Base-by-base conservation (phyloP, 2,113 vertebrate species). In the Podilymbus podiceps region DNA sequence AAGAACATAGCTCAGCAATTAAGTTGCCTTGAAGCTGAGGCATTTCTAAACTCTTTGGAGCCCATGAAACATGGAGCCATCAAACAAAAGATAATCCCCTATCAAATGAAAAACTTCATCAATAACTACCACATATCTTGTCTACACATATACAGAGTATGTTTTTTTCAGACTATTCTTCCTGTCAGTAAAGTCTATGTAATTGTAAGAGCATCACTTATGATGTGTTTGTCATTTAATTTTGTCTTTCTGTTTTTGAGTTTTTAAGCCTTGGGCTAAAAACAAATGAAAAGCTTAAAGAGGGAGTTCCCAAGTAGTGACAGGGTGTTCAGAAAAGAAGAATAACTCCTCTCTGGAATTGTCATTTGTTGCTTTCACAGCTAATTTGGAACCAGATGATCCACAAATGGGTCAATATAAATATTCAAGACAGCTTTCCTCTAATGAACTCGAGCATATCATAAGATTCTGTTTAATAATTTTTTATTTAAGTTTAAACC, bases 31-130 rank as follows among this genome's bases (percentile, higher is more conserved):
- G 55, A 89, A 63, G 38, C 30, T 93, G 60, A 93, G 52, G 25
- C 31, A 56, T 59, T 78, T 97, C 66, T 88, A 67, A 85, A 93
- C 64, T 87, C 46, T 96, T 59, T n/a, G 59, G 40, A 84, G 80
- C 33, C 80, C 79, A 49, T 75, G 84, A 77, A 97, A 95, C 13
- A 6, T 4, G 4, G 6, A 80, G 12, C 5, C 6, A 53, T 60
- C 47, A 79, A 82, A 86, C 63, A 72, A 88, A 93, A 92, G 35
- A 68, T 40, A 71, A 85, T 93, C 19, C 46, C 94, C 64, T 89
- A 60, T 46, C 28, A 93, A 76, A 83, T 88, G 35, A 75, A 91
- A 93, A 52, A 90, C 25, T 91, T 56, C 59, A 56, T 76, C 11
- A 31, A 76, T 94, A 91, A 23, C 6, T 18, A 40, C 35, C 72